Conservation (phyloP, 2,888 invertebrate species). For the Dysmachus trigonus region DNA sequence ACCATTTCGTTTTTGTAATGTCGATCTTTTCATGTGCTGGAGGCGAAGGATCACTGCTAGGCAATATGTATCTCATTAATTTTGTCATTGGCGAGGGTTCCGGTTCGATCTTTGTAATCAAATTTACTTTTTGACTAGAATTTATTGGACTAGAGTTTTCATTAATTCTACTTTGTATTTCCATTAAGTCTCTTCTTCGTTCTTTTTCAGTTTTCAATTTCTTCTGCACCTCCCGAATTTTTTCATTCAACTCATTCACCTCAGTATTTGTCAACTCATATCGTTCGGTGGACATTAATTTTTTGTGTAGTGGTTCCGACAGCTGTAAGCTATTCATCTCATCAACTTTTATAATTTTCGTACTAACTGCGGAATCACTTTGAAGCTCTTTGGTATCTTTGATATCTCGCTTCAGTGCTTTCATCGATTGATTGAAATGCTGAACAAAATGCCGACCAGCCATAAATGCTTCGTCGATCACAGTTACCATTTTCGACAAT, state of each 20-base stretch:
- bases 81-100: conserved; percentile 58
- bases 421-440: conserved; percentile 68
- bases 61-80: conserved; percentile 61
- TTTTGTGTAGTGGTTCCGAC: conserved; percentile 63
- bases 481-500: conserved; percentile 86
- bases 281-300: conserved; percentile 65
- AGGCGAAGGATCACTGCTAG: conserved; percentile 49
- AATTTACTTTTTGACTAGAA: background rate
- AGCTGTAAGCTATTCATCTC: conserved; percentile 63
- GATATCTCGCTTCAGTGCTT: conserved; percentile 63
- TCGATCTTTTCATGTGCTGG: conserved; percentile 63
- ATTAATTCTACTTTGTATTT: background rate
- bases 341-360: conserved; percentile 54
- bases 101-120: background rate
- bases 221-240: conserved; percentile 51
- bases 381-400: conserved; percentile 52
- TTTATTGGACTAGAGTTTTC: background rate
- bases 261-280: conserved; percentile 66
- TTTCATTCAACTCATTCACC: conserved; percentile 66
- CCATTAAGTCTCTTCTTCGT: background rate
- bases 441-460: conserved; percentile 80
- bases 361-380: background rate
- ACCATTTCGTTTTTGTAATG: conserved; percentile 73
- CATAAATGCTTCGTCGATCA: conserved; percentile 76
- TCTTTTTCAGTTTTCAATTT: background rate